Conservation (phyloP, 2,797 vertebrate species). For the Petrocephalus schoutedeni region DNA sequence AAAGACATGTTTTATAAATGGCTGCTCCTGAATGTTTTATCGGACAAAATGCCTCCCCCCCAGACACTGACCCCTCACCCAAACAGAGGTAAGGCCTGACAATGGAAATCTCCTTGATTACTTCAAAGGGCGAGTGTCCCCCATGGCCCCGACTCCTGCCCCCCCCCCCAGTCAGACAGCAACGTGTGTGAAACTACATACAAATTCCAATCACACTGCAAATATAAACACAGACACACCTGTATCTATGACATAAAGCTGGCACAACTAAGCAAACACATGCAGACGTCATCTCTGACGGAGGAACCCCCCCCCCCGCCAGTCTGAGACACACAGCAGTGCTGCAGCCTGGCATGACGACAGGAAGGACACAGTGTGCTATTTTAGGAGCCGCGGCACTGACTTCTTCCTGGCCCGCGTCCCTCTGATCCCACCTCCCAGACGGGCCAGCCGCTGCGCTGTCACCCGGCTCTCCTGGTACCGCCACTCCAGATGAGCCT, state of each 20-base stretch:
- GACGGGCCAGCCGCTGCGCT: background rate
- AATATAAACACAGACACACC: background rate
- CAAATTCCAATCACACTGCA: background rate
- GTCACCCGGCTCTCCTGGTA: background rate
- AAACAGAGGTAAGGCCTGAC: background rate
- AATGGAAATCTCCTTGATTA: background rate
- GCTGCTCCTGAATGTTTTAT: background rate
- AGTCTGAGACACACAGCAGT: background rate
- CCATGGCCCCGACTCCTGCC: background rate
- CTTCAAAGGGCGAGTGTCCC: background rate
- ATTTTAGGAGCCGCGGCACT: background rate
- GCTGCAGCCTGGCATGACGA: background rate
- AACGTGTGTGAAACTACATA: background rate
- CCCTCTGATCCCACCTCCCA: background rate
- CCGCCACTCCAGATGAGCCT: background rate
- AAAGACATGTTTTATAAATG: background rate
- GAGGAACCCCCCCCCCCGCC: background rate
- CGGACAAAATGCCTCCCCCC: background rate
- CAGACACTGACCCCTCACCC: background rate
- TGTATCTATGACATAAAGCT: background rate
- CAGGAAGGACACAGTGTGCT: background rate
- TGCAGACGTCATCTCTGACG: background rate
- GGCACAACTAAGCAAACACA: background rate
- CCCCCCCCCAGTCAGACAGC: background rate
- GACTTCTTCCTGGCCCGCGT: background rate